phyloP scores from a whole-genome alignment of 2,888 invertebrate species.

The Allacma fusca region DNA sequence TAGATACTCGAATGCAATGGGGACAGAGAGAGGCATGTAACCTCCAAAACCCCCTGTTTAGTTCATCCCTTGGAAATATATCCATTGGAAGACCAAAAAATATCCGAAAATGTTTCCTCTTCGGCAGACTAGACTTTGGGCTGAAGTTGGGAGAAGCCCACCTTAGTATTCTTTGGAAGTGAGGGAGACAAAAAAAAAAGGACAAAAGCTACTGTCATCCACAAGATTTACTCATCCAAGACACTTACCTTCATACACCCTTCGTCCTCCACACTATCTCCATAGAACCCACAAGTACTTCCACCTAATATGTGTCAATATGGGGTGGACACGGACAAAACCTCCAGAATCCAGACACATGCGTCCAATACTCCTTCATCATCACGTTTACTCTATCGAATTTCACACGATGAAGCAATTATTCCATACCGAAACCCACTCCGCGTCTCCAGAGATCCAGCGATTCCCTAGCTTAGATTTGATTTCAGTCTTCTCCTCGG shows the following conservation, averaged over 20 bases:
- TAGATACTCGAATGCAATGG: too few species aligned
- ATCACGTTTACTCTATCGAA: slow-evolving; percentile 7
- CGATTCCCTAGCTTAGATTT: not conserved
- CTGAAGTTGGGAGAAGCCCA: not conserved
- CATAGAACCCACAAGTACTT: not conserved
- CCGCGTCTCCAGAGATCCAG: not conserved
- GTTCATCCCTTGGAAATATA: not conserved
- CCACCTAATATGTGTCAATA: not conserved
- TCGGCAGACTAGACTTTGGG: too few species aligned
- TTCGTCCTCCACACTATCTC: not conserved
- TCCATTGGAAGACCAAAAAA: too few species aligned
- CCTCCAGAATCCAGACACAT: not conserved
- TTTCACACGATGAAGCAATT: not conserved
- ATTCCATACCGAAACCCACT: not conserved
- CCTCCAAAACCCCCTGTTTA: not conserved
- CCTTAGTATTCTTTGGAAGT: not conserved
- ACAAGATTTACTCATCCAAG: not conserved
- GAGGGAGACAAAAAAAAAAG: not conserved
- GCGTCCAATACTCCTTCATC: not conserved
- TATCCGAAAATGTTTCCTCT: too few species aligned
- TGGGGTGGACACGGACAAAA: too few species aligned
- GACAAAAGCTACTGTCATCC: not conserved
- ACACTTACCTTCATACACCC: not conserved
- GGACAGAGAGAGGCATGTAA: slow-evolving; percentile 1
- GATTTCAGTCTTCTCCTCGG: not conserved